Percentiles rank a stretch among this genome's conserved stretches.
Evolutionary conservation across 2,113 vertebrate species (phyloP).

Genomic region (Mormyrus lacerda): DNA sequence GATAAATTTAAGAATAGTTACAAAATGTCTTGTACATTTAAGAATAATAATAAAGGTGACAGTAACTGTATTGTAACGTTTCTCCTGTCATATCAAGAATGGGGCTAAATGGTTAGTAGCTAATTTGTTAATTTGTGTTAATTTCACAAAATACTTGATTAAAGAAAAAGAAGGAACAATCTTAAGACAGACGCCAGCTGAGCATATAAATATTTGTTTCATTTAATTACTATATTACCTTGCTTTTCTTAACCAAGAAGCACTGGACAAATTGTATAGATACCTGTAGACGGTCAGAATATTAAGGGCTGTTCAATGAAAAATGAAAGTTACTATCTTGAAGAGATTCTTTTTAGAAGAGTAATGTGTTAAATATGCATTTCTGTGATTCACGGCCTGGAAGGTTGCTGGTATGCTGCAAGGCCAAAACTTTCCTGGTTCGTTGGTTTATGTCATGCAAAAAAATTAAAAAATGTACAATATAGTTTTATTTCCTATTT

Average conservation of each 20-base stretch:
- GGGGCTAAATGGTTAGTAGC: neutral
- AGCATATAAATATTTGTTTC: neutral
- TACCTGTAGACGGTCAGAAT: neutral
- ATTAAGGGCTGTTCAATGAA: neutral
- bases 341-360: neutral
- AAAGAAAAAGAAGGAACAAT: neutral
- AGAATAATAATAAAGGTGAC: neutral
- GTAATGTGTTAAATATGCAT: neutral
- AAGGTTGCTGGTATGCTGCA: neutral
- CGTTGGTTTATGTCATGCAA: neutral
- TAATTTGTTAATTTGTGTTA: neutral
- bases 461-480: neutral
- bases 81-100: neutral
- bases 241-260: neutral
- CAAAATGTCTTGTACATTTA: neutral
- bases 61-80: neutral
- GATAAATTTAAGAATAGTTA: neutral
- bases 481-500: neutral
- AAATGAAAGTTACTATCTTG: neutral
- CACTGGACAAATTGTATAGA: neutral
- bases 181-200: neutral
- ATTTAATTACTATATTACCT: neutral
- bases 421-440: neutral
- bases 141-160: neutral
- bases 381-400: neutral